Percentiles rank a stretch among this genome's conserved stretches.
Evolutionary conservation across 1,140 invertebrate species (phyloP).

Genomic region (Lasioglossum albipes): DNA sequence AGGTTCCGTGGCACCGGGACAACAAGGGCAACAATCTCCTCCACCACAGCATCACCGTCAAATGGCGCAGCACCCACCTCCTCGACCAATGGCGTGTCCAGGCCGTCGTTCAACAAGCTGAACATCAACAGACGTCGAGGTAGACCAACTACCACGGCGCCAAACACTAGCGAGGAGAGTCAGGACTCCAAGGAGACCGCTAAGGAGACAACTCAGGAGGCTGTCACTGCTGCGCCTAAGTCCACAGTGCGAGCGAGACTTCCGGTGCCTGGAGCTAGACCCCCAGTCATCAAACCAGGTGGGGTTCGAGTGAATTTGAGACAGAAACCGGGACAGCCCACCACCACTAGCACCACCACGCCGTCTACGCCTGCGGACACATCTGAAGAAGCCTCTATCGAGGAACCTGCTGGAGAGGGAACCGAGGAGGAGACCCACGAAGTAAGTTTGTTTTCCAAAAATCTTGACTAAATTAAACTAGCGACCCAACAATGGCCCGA

Average conservation of each 20-base stretch:
- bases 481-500: no score
- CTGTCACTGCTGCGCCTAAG: constrained; percentile 38
- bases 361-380: constrained; percentile 65
- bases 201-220: constrained; percentile 21
- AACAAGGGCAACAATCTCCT: constrained; percentile 63
- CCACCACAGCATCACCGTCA: constrained; percentile 72
- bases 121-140: constrained; percentile 73
- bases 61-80: constrained; percentile 45
- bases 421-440: constrained; percentile 79
- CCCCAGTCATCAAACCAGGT: constrained; percentile 76
- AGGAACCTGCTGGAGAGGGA: constrained; percentile 77
- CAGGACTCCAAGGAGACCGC: constrained; percentile 59
- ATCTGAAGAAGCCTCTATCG: constrained; percentile 70
- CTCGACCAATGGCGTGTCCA: constrained; percentile 56
- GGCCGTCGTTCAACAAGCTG: constrained; percentile 73
- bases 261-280: constrained; percentile 73
- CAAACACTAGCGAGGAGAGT: constrained; percentile 65
- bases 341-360: constrained; percentile 76
- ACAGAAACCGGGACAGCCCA: constrained; percentile 76
- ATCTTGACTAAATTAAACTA: no score
- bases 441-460: constrained; percentile 50
- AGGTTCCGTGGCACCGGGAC: constrained; percentile 67
- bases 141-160: constrained; percentile 66
- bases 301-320: constrained; percentile 80
- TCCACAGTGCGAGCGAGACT: constrained; percentile 59